Percentiles rank a stretch among this genome's conserved stretches.
These are phyloP conservation scores for Oreocharis arfaki DNA, from an alignment of 2,113 vertebrate genomes.

Conservation along the genomic window DNA sequence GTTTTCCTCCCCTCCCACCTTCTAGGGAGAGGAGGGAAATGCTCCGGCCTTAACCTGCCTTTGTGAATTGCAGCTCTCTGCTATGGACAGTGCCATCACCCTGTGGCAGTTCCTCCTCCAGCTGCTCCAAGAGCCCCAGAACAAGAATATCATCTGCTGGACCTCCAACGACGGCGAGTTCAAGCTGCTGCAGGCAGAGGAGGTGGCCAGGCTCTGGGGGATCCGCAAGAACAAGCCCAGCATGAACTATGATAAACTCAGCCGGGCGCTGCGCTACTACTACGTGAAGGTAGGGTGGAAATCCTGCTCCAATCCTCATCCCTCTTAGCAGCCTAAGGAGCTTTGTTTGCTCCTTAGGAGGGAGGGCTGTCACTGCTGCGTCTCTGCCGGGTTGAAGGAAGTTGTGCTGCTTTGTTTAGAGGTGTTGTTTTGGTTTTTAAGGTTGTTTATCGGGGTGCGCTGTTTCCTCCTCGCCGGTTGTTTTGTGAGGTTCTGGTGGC, in stretches of 20 bases:
- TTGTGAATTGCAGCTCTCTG: slow-evolving; percentile 71
- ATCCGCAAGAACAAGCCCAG: slow-evolving; percentile 97
- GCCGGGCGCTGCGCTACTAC: slow-evolving; percentile 96
- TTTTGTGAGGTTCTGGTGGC: not conserved
- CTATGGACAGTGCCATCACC: slow-evolving; percentile 98
- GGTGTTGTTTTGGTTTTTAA: not conserved
- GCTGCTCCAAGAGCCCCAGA: slow-evolving; percentile 88
- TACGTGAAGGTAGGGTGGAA: slow-evolving; percentile 89
- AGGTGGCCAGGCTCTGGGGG: slow-evolving; percentile 96
- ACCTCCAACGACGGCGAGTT: slow-evolving; percentile 95
- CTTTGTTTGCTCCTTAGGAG: not conserved
- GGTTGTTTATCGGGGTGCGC: rapidly evolving
- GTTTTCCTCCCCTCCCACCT: not conserved
- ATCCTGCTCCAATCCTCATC: not conserved
- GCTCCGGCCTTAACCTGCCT: not conserved
- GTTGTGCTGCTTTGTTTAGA: not conserved
- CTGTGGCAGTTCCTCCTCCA: slow-evolving; percentile 99
- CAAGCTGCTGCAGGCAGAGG: slow-evolving; percentile 95
- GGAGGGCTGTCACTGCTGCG: not conserved
- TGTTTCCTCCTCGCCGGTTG: not conserved
- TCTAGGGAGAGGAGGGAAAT: not conserved
- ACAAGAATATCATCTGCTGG: slow-evolving; percentile 94
- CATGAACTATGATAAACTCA: slow-evolving; percentile 99
- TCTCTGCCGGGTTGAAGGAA: not conserved
- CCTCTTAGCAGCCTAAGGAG: not conserved